Conservation (phyloP, 92 coral and sea anemone species). For the Actinostola sp. region DNA sequence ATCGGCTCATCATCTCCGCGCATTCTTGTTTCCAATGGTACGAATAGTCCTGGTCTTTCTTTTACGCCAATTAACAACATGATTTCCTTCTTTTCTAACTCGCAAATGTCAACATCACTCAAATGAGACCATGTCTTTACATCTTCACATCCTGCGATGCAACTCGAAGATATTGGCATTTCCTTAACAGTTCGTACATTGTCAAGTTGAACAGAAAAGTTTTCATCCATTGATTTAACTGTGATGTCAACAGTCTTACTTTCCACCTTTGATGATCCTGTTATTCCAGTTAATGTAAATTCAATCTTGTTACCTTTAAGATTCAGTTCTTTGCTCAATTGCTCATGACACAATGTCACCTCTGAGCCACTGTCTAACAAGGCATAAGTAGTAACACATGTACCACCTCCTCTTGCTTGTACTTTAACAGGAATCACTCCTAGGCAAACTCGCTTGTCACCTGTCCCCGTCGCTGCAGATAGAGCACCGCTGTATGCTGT, state of each 20-base stretch:
- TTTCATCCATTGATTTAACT: conserved; percentile 64
- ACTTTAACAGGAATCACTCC: conserved; percentile 75
- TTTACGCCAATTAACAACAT: too few relatives aligned
- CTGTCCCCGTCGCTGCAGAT: conserved; percentile 65
- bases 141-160: conserved; percentile 18
- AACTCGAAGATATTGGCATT: conserved; percentile 53
- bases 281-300: conserved; percentile 62
- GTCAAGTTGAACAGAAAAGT: conserved; percentile 35
- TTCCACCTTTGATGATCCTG: conserved; percentile 52
- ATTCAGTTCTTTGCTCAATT: conserved; percentile 30
- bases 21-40: too few relatives aligned
- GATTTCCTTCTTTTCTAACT: too few relatives aligned
- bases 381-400: conserved; percentile 52
- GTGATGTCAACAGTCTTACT: conserved; percentile 40
- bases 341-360: conserved; percentile 68
- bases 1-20: too few relatives aligned
- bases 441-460: conserved; percentile 62
- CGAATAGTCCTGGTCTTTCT: too few relatives aligned
- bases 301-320: conserved; percentile 43
- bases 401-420: conserved; percentile 42
- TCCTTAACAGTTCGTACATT: conserved; percentile 58
- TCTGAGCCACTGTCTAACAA: conserved; percentile 67
- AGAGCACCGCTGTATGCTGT: conserved; percentile 8
- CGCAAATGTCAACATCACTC: too few relatives aligned
- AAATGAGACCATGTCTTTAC: neutral